Evolutionary conservation across 1,140 invertebrate genomes (phyloP), one percentile per base, ranked within the genome.

Genomic region (Drosophila jambulina): DNA sequence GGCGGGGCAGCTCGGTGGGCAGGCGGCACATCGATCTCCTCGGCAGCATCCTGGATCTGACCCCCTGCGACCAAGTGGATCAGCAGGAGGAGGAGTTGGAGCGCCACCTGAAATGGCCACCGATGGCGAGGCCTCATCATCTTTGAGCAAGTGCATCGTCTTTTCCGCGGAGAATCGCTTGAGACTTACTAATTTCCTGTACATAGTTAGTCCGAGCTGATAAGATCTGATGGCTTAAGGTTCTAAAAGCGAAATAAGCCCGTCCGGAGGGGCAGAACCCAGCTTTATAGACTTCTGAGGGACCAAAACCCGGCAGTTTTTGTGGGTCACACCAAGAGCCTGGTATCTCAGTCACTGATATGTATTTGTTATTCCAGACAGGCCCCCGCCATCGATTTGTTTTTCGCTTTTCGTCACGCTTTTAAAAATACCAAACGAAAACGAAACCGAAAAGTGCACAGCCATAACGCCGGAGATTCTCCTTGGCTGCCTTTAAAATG

Each of bases 381-480:
- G 75, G 61, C 51, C 34, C 25, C 23, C 34, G 45, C n/a, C 12
- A 65, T 78, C 69, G 65, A 77, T 79, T 82, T 76, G 53, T 68
- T 82, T 62, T 56, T 63, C 59, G 65, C 49, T 62, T 67, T 75
- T 80, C 65, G 82, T 86, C 82, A 86, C 78, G 62, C 75, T 67
- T 81, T 84, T 81, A 84, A 84, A 84, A 85, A 85, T 84, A 85
- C 60, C 64, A 43, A 80, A 65, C 40, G 65, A 46, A n/a, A 43
- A 85, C 61, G 82, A 86, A 86, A 86, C 69, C 64, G 51, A 88
- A 88, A 88, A 88, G 80, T 88, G 86, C 79, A 80, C 36, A 83
- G 82, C 75, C 72, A 82, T 54, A 70, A 70, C 43, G 67, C 62
- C 53, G 23, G 76, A 84, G 78, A 85, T 88, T 88, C 85, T 81